Conservation (phyloP, 2,113 vertebrate genomes). For the Chitala chitala region DNA sequence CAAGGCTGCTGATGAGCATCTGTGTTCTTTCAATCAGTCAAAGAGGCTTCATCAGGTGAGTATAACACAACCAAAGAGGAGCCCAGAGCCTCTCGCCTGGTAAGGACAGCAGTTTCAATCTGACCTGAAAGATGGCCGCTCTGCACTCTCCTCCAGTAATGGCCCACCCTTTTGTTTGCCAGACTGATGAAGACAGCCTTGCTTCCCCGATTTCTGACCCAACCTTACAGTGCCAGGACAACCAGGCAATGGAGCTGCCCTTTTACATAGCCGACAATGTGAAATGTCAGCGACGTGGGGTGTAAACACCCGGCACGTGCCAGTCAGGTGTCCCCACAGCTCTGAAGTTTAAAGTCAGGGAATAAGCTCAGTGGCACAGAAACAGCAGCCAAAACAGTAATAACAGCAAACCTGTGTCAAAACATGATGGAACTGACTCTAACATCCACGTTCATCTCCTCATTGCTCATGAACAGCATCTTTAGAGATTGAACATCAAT, state of each 20-base stretch:
- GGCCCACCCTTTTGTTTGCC: not conserved
- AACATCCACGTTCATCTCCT: not conserved
- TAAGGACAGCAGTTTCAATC: constrained; percentile 52
- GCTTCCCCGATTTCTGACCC: not conserved
- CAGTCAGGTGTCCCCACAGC: no score
- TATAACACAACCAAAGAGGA: constrained; percentile 73
- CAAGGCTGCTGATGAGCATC: constrained; percentile 84
- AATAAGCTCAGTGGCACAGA: no score
- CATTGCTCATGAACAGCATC: no score
- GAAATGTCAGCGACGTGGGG: no score
- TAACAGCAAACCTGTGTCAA: no score
- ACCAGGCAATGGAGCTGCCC: not conserved
- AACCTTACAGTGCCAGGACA: not conserved
- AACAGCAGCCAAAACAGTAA: no score
- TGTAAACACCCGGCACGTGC: no score
- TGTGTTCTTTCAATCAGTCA: constrained; percentile 94
- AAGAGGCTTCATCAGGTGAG: constrained; percentile 80
- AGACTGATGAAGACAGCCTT: not conserved
- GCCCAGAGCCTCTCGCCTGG: not conserved
- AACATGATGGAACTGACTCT: not conserved
- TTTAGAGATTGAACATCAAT: not conserved
- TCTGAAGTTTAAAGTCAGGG: no score
- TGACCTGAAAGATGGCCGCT: not conserved
- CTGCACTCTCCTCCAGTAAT: not conserved
- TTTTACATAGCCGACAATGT: not conserved